Conservation (phyloP, 2,113 vertebrate species). For the Camarhynchus parvulus region DNA sequence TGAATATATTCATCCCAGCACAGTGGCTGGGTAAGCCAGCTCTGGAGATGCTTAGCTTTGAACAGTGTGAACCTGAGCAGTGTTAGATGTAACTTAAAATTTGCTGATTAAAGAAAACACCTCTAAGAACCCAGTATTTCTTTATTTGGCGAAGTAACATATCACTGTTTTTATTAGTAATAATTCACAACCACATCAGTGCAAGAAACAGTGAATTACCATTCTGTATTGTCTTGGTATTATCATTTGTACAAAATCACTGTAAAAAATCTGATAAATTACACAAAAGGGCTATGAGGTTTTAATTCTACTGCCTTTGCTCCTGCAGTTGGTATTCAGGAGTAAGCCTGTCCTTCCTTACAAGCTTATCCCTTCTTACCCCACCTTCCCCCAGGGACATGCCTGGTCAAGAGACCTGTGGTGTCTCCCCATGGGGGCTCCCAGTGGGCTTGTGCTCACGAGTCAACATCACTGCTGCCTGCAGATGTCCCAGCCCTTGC, state of each 20-base stretch:
- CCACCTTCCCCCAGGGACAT: not conserved
- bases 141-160: not conserved
- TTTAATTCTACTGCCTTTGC: not conserved
- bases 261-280: not conserved
- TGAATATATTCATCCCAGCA: not conserved
- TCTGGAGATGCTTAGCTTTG: not conserved
- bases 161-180: not conserved
- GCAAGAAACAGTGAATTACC: not conserved
- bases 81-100: not conserved
- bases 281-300: not conserved
- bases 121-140: not conserved
- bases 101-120: not conserved
- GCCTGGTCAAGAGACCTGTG: not conserved
- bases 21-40: not conserved
- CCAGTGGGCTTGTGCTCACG: not conserved
- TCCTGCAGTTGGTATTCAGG: not conserved
- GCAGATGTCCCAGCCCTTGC: not conserved
- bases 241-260: not conserved
- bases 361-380: not conserved
- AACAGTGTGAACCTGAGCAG: not conserved
- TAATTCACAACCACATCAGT: not conserved
- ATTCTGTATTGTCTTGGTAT: not conserved
- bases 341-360: not conserved
- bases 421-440: not conserved
- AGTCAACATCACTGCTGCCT: not conserved